Conservation (phyloP, 2,888 invertebrate species). For the Philereme transversata region DNA sequence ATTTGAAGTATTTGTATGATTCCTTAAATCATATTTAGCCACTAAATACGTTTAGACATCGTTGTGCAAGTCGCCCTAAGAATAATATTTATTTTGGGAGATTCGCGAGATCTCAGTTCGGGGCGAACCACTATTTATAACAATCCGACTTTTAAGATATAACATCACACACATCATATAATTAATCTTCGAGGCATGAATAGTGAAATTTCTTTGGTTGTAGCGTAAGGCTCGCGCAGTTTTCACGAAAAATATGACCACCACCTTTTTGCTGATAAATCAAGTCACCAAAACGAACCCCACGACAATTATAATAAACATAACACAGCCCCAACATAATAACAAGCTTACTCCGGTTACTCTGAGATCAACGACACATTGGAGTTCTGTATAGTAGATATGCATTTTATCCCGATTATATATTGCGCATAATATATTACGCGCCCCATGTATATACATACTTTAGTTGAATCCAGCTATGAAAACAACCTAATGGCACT, state of each 20-base stretch:
- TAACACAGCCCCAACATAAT: conserved; percentile 69
- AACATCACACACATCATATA: background rate
- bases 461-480: conserved; percentile 1
- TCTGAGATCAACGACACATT: conserved; percentile 59
- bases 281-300: conserved; percentile 41
- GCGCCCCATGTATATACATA: background rate
- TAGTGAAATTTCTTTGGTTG: conserved; percentile 15
- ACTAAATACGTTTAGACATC: too few relatives aligned
- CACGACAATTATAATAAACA: conserved; percentile 36
- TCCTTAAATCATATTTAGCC: too few relatives aligned
- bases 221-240: conserved; percentile 10
- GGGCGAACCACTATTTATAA: too few relatives aligned
- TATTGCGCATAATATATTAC: background rate
- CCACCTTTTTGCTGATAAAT: conserved; percentile 30
- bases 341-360: conserved; percentile 52
- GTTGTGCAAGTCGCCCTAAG: too few relatives aligned
- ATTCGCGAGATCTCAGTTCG: too few relatives aligned
- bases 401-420: conserved; percentile 21
- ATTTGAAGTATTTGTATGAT: too few relatives aligned
- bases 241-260: conserved; percentile 23
- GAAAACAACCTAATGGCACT: conserved; percentile 11
- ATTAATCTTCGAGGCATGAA: background rate
- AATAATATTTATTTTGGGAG: too few relatives aligned
- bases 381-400: conserved; percentile 48
- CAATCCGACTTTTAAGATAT: background rate